Evolutionary conservation across 1,140 invertebrate species (phyloP).

Genomic region (Sarcophaga peregrina): DNA sequence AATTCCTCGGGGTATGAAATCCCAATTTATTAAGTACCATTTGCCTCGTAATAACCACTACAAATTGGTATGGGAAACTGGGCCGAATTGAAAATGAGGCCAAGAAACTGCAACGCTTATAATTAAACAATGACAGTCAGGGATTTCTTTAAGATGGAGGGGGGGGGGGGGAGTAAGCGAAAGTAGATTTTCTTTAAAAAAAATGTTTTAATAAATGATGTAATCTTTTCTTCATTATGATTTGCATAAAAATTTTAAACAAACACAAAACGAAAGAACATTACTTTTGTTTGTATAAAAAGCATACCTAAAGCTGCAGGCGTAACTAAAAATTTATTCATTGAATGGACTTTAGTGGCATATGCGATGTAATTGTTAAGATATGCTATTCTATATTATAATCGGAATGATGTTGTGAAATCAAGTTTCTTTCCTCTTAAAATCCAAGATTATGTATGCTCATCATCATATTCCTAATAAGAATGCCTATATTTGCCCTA

Average conservation of each 20-base stretch:
- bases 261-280: background rate
- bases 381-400: too few relatives aligned
- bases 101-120: background rate
- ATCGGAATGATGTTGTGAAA: too few relatives aligned
- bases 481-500: too few relatives aligned
- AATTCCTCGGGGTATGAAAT: slow-evolving; percentile 36
- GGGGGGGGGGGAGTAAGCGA: background rate
- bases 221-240: background rate
- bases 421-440: too few relatives aligned
- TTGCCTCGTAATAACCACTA: background rate
- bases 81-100: background rate
- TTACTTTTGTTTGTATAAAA: too few relatives aligned
- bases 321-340: too few relatives aligned
- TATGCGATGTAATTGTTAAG: too few relatives aligned
- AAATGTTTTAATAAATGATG: too few relatives aligned
- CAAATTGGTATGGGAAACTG: slow-evolving; percentile 13
- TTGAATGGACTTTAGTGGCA: too few relatives aligned
- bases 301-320: too few relatives aligned
- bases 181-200: background rate
- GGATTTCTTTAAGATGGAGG: background rate
- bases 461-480: too few relatives aligned
- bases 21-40: slow-evolving; percentile 13
- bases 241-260: background rate
- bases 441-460: too few relatives aligned
- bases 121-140: background rate